A percentile compares a stretch with the other conserved stretches of the same genome.
These are phyloP conservation scores for Shargacucullia verbasci DNA, from an alignment of 2,888 invertebrate species.

Conservation along the genomic window DNA sequence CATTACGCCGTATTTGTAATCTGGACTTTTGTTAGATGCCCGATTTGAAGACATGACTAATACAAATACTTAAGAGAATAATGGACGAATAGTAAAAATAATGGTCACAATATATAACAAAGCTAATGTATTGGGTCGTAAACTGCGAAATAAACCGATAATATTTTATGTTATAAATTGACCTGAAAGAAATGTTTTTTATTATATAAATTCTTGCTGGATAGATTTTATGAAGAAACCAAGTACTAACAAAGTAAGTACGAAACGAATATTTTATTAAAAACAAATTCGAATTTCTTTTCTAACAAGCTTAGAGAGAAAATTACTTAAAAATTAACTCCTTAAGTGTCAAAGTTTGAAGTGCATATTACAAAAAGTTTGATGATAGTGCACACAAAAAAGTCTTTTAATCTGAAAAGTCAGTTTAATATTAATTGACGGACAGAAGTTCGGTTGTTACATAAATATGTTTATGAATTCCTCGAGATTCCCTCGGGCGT, in stretches of 20 bases:
- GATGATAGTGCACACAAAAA: constrained; percentile 30
- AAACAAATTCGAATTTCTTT: constrained; percentile 15
- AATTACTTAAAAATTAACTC: constrained; percentile 33
- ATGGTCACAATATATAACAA: constrained; percentile 22
- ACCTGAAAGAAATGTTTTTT: background rate
- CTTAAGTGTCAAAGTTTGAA: constrained; percentile 39
- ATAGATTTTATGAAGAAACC: background rate
- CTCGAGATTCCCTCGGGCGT: constrained; percentile 23
- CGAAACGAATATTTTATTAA: constrained; percentile 2
- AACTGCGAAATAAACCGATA: background rate
- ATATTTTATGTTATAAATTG: background rate
- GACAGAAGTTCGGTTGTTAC: constrained; percentile 34
- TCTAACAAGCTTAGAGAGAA: constrained; percentile 8
- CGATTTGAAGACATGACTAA: constrained; percentile 27
- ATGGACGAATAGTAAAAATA: constrained; percentile 27
- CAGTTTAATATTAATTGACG: constrained; percentile 48
- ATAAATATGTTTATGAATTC: constrained; percentile 39
- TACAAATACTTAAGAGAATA: constrained; percentile 17
- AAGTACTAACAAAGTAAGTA: background rate
- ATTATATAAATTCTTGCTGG: background rate
- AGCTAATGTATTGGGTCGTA: constrained; percentile 33
- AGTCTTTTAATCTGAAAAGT: constrained; percentile 40
- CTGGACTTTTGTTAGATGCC: constrained; percentile 31
- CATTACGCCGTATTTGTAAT: constrained; percentile 42
- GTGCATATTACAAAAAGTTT: constrained; percentile 36